Evolutionary conservation across 2,113 vertebrate species (phyloP), one percentile per base, ranked within the genome.

Genomic region (Otocyon megalotis): DNA sequence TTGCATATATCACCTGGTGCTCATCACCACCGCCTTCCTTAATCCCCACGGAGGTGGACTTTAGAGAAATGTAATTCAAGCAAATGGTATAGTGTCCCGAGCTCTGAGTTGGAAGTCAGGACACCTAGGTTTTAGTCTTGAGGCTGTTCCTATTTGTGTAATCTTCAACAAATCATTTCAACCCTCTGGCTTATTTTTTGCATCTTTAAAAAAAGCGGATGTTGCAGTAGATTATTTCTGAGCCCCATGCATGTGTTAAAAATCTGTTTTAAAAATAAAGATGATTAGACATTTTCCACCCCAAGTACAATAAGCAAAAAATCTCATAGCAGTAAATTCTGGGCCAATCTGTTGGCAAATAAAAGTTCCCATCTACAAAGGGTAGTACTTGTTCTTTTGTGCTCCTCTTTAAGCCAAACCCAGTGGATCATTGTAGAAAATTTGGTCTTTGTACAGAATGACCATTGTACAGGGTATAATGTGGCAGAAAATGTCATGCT

Each of bases 211-310:
- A 88, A 88, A 87, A 83, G 81, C 28, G 43, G 60, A 88, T 43
- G 48, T 91, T 91, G n/a, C 54, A 62, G 65, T 74, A 30, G 32
- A 58, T 74, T 87, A 35, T 95, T 95, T 89, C 43, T 58, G 35
- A 82, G 50, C 54, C 48, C 79, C 13, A 20, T 54, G 58, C 26
- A 37, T 88, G 12, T 56, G 35, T 82, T 90, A 77, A 96, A 81
- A 76, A n/a, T 74, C 90, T 54, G 67, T 84, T 93, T 94, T 93
- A 79, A 97, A 97, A 94, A 35, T 94, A 67, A 83, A 83, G 62
- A 86, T 94, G 50, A 69, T 87, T 60, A 93, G 89, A 93, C 22
- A 63, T 14, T 90, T 97, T 87, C 65, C 17, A 60, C 19, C n/a
- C 43, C 28, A 71, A 72, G 37, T 90, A 50, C 22, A 67, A 67